phyloP scores from a whole-genome alignment of 2,888 invertebrate species.

The Criorhina ranunculi region DNA sequence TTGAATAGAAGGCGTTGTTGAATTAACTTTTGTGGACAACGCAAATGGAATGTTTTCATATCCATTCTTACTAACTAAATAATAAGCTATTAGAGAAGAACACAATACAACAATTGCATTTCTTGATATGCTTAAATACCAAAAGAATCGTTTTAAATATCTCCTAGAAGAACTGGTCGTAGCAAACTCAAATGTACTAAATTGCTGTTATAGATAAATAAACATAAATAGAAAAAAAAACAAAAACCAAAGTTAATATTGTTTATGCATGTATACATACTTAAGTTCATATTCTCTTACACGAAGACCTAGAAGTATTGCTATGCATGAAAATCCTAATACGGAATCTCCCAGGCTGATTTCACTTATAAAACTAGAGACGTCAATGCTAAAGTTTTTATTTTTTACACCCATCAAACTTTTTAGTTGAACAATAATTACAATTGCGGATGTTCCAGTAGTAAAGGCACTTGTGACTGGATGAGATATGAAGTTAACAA shows the following conservation, averaged over 20 bases:
- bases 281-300: constrained; percentile 85
- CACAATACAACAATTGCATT: constrained; percentile 91
- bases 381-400: constrained; percentile 86
- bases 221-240: not conserved
- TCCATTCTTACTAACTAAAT: constrained; percentile 81
- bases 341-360: constrained; percentile 87
- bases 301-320: constrained; percentile 88
- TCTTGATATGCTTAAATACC: constrained; percentile 91
- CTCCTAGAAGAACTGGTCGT: constrained; percentile 79
- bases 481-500: constrained; percentile 93
- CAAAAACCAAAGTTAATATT: no score
- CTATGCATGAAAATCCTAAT: constrained; percentile 88
- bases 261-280: no score
- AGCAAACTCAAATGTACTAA: constrained; percentile 86
- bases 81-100: constrained; percentile 87
- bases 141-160: constrained; percentile 86
- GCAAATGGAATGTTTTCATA: constrained; percentile 87
- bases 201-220: constrained; percentile 84
- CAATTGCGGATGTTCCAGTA: constrained; percentile 92
- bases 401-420: constrained; percentile 89
- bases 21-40: constrained; percentile 87
- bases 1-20: constrained; percentile 89
- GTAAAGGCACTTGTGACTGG: constrained; percentile 94
- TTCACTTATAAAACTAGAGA: constrained; percentile 85
- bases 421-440: constrained; percentile 90